These are phyloP conservation scores for Anoura caudifer DNA, from an alignment of 2,113 vertebrate species.

Conservation along the genomic window DNA sequence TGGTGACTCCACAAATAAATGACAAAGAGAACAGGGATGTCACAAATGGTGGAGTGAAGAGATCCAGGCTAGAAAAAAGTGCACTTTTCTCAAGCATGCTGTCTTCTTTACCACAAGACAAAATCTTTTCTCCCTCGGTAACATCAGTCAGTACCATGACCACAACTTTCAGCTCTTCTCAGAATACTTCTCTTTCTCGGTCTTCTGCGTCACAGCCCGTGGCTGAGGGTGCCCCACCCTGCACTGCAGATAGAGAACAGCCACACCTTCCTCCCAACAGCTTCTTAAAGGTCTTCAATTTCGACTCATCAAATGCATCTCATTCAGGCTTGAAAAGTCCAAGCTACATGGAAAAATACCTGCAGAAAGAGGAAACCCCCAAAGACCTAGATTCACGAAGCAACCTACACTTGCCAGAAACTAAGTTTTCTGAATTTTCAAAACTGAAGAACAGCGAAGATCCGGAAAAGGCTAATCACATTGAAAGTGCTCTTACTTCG, in stretches of 20 bases:
- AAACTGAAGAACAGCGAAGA: conserved; percentile 54
- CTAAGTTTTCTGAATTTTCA: conserved; percentile 40
- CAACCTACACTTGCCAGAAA: conserved; percentile 41
- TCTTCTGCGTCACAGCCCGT: conserved; percentile 62
- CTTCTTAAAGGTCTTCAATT: conserved; percentile 66
- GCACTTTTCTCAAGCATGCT: conserved; percentile 91
- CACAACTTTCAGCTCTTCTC: conserved; percentile 75
- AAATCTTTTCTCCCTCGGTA: conserved; percentile 80
- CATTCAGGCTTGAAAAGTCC: conserved; percentile 82
- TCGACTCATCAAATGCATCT: conserved; percentile 70
- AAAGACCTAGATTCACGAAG: conserved; percentile 68
- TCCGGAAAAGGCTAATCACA: neutral
- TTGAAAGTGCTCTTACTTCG: conserved; percentile 30
- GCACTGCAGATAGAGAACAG: conserved; percentile 64
- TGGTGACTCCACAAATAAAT: conserved; percentile 49
- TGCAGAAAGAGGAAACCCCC: conserved; percentile 78
- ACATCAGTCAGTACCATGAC: conserved; percentile 75
- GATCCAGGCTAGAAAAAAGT: conserved; percentile 90
- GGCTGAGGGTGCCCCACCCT: conserved; percentile 59
- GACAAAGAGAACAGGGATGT: conserved; percentile 74
- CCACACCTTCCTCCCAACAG: conserved; percentile 26
- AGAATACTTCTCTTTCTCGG: conserved; percentile 62
- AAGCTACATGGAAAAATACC: conserved; percentile 85
- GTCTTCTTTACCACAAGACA: conserved; percentile 80
- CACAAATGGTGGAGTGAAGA: conserved; percentile 76